Percentiles rank a stretch among this genome's conserved stretches.
phyloP scores from a whole-genome alignment of 2,797 vertebrate genomes.

The Eospalax fontanierii region DNA sequence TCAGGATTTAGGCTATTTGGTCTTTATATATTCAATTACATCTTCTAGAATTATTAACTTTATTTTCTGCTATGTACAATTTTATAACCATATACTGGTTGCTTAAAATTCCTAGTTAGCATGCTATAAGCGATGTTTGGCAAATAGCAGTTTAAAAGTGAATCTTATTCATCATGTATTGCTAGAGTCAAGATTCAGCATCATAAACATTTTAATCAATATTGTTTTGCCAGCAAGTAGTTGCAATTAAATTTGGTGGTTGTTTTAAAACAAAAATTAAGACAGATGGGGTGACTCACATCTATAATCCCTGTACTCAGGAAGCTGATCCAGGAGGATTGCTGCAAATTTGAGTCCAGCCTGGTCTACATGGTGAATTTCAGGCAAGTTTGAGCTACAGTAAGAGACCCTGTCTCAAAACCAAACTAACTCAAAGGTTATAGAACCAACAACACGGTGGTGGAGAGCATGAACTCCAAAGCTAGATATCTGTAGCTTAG shows the following conservation, averaged over 20 bases:
- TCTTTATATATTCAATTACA: background rate
- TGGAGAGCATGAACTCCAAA: background rate
- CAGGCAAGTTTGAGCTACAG: no score
- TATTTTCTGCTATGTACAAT: background rate
- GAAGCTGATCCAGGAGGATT: background rate
- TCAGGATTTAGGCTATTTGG: background rate
- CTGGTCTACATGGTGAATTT: background rate
- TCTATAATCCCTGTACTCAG: background rate
- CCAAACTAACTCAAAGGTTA: background rate
- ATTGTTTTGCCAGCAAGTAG: slow-evolving; percentile 33
- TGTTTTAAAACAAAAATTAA: slow-evolving; percentile 4
- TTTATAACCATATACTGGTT: background rate
- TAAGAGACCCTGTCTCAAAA: background rate
- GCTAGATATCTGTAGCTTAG: background rate
- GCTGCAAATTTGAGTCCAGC: background rate
- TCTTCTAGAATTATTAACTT: background rate
- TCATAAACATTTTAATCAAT: background rate
- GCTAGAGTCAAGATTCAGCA: background rate
- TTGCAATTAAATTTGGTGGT: background rate
- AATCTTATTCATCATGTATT: background rate
- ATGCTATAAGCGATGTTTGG: background rate
- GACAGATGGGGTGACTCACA: background rate
- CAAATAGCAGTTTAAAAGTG: background rate
- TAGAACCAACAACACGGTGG: background rate
- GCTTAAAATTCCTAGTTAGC: slow-evolving; percentile 18